Conservation (phyloP, 2,888 invertebrate genomes). For the Laspeyria flexula region DNA sequence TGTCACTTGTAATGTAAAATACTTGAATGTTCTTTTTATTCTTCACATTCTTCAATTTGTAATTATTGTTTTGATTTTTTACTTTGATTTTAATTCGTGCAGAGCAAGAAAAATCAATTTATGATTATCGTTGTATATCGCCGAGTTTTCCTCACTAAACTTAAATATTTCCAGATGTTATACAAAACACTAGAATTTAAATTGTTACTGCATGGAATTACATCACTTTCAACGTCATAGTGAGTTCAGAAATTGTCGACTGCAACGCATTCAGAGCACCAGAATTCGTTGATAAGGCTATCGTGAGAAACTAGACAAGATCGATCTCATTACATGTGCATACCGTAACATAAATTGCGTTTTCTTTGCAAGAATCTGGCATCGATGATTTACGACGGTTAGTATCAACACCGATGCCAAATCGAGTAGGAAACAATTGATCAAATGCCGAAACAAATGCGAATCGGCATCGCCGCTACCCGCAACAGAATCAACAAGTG, state of each 20-base stretch:
- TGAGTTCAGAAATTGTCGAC: background rate
- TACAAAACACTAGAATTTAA: background rate
- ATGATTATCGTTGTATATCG: background rate
- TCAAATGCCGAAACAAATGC: slow-evolving; percentile 33
- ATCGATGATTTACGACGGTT: slow-evolving; percentile 22
- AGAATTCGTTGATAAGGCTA: slow-evolving; percentile 8
- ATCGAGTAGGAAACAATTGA: slow-evolving; percentile 35
- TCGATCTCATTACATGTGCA: slow-evolving; percentile 16
- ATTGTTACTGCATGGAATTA: background rate
- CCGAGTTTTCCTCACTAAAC: background rate
- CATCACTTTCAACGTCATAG: slow-evolving; percentile 2
- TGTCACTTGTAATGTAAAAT: background rate
- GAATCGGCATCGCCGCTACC: slow-evolving; percentile 26
- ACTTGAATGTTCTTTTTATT: background rate
- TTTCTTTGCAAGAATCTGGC: slow-evolving; percentile 26
- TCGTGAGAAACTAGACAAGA: slow-evolving; percentile 7
- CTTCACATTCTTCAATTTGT: background rate
- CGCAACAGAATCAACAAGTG: slow-evolving; percentile 65
- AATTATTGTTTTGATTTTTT: background rate
- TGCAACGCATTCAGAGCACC: background rate
- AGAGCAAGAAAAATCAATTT: background rate
- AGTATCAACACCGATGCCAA: slow-evolving; percentile 40
- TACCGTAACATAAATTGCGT: slow-evolving; percentile 19
- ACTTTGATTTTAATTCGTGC: background rate
- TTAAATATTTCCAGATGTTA: background rate